These are phyloP conservation scores for Ennomos quercinarius DNA, from an alignment of 2,888 invertebrate genomes.

Conservation along the genomic window DNA sequence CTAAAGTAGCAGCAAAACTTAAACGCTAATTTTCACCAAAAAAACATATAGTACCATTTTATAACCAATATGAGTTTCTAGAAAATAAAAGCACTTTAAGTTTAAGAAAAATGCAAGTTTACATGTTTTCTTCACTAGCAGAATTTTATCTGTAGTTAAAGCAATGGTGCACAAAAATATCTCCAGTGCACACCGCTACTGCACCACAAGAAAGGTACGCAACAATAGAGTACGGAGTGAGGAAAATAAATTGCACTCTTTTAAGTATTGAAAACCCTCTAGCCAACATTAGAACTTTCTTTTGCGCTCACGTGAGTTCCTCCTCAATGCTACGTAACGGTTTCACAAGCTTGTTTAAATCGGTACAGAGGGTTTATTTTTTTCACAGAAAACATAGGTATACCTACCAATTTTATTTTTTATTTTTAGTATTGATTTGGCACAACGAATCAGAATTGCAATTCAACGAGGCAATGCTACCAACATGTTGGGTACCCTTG, in stretches of 20 bases:
- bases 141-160: conserved; percentile 16
- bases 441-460: background rate
- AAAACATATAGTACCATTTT: too few relatives aligned
- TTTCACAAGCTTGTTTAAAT: background rate
- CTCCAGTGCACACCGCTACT: conserved; percentile 20
- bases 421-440: too few relatives aligned
- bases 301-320: conserved; percentile 1
- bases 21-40: background rate
- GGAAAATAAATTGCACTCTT: conserved; percentile 40
- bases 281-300: conserved; percentile 26
- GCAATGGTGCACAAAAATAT: conserved; percentile 27
- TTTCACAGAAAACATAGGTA: too few relatives aligned
- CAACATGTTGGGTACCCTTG: too few relatives aligned
- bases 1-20: background rate
- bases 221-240: conserved; percentile 27
- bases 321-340: too few relatives aligned
- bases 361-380: too few relatives aligned
- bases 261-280: conserved; percentile 30
- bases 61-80: too few relatives aligned
- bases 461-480: background rate
- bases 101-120: background rate
- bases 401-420: too few relatives aligned
- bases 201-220: conserved; percentile 7
- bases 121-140: conserved; percentile 8
- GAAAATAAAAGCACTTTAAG: background rate